Base-by-base conservation (phyloP, 2,888 invertebrate genomes). In the Lasioglossum zephyrum region DNA sequence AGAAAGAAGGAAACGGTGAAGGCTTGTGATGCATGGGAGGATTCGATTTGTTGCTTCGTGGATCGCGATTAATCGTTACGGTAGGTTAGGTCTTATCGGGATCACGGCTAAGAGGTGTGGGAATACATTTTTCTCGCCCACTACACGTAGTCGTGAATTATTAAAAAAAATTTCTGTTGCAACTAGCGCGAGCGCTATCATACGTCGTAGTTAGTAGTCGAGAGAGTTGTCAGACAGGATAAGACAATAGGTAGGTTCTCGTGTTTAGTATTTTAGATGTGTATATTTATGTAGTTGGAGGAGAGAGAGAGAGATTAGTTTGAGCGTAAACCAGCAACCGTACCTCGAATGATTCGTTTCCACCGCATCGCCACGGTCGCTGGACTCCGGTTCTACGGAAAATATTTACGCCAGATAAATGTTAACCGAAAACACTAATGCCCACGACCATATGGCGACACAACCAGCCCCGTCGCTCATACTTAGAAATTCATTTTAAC, bases 331-430 rank as follows among this genome's bases (percentile, higher is more conserved):
- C 44, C 69, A n/a, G 1, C 41, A 77, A 77, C 47, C 53, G 63
- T 86, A 88, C 89, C 89, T 89, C 81, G 74, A 60, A 49, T 69
- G 74, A 83, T 83, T 66, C 53, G 85, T 70, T 82, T 83, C 85
- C 89, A 88, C 74, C 77, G 75, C 89, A 88, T 85, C 72, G 89
- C 77, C 84, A 74, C 77, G 82, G 84, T 82, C 84, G 81, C 49
- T 70, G 57, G 36, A 44, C 13, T 66, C 66, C 63, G 26, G 86
- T 89, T 84, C 83, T 89, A 72, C 89, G 76, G 88, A 82, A 69
- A 89, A 88, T 89, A 89, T 89, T 89, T 89, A 89, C 82, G 80
- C 85, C 13, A 49, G 60, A 88, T 89, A 89, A 89, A 89, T 88
- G 78, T 78, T 89, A 85, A 66, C 89, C 89, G 89, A 89, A 89